phyloP scores from a whole-genome alignment of 1,140 invertebrate genomes.

The Oedothorax gibbosus region DNA sequence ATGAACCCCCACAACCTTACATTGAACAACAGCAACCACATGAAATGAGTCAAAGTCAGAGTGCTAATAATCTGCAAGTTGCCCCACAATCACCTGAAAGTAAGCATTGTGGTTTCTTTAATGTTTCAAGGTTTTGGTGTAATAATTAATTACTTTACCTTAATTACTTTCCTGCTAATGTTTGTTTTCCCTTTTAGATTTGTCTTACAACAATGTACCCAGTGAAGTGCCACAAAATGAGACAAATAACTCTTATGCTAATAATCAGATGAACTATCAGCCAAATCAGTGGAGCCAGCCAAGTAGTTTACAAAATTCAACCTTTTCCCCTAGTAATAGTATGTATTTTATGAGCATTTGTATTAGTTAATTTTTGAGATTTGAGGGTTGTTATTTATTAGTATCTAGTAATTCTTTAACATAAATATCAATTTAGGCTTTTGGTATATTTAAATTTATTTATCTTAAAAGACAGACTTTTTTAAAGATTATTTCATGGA shows the following conservation, averaged over 20 bases:
- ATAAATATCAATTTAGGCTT: no score
- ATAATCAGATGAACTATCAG: slow-evolving; percentile 44
- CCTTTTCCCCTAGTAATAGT: slow-evolving; percentile 20
- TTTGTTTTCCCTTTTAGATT: background rate
- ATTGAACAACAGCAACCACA: slow-evolving; percentile 2
- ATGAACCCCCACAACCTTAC: background rate
- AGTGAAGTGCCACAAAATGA: slow-evolving; percentile 6
- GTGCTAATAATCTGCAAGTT: slow-evolving; percentile 5
- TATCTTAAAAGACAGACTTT: no score
- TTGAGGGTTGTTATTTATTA: background rate
- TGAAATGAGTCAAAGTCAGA: slow-evolving; percentile 13
- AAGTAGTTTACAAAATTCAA: slow-evolving; percentile 20
- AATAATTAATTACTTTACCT: no score
- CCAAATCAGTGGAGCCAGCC: slow-evolving; percentile 43
- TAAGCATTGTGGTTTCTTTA: background rate
- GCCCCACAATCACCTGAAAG: slow-evolving; percentile 9
- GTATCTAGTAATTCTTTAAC: background rate
- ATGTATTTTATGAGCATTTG: background rate
- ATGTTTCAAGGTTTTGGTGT: no score
- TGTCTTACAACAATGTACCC: slow-evolving; percentile 37
- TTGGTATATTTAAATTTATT: no score
- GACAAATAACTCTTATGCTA: background rate
- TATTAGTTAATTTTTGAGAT: background rate
- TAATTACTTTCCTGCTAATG: background rate
- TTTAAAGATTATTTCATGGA: no score